phyloP scores from a whole-genome alignment of 2,888 invertebrate species.

The Axea sp. region DNA sequence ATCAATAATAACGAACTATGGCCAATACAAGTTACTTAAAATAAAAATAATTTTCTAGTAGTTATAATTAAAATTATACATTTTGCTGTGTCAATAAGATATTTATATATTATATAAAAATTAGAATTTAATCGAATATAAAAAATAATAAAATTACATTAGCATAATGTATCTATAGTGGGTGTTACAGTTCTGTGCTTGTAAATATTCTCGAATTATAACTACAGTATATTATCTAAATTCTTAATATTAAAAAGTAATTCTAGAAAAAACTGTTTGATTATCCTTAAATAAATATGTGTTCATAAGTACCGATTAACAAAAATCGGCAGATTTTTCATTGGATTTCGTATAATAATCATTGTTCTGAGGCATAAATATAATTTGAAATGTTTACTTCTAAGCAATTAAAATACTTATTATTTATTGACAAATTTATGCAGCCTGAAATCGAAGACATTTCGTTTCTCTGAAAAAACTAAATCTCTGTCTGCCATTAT shows the following conservation, averaged over 20 bases:
- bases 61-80: too few species aligned
- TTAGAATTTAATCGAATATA: too few species aligned
- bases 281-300: constrained; percentile 26
- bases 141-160: too few species aligned
- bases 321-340: constrained; percentile 31
- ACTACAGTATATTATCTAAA: constrained; percentile 33
- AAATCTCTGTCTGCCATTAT: constrained; percentile 9
- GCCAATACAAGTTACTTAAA: too few species aligned
- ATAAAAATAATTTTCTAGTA: too few species aligned
- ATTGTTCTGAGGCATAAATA: constrained; percentile 41
- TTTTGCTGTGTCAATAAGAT: too few species aligned
- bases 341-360: constrained; percentile 31
- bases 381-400: constrained; percentile 37
- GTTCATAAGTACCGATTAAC: constrained; percentile 22
- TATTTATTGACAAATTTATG: constrained; percentile 25
- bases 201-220: constrained; percentile 31
- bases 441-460: constrained; percentile 39
- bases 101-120: too few species aligned
- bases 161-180: too few species aligned
- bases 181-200: constrained; percentile 40
- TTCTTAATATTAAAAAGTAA: constrained; percentile 36
- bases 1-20: too few species aligned
- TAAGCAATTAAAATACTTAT: constrained; percentile 46
- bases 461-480: constrained; percentile 28
- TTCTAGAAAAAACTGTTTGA: constrained; percentile 38